Base-by-base conservation (phyloP, 1,140 invertebrate genomes). In the Calosoma granatense region DNA sequence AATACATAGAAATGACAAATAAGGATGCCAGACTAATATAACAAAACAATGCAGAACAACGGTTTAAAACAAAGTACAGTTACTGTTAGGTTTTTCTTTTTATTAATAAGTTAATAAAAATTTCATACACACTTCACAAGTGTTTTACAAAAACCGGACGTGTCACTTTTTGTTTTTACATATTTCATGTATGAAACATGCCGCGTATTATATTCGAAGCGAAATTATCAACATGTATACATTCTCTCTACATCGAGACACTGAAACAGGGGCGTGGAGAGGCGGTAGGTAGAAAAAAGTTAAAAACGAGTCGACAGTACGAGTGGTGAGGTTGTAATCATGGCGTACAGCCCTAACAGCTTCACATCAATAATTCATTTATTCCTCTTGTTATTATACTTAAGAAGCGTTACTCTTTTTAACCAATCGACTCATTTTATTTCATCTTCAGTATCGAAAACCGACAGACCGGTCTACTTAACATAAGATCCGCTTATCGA, bases 331-430 rank as follows among this genome's bases (percentile, higher is more conserved):
- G 6, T 36, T 36, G 26, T 36, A 36, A 36, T 36, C 26, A 36
- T n/a, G 4, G 26, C 14, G 26, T 30, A 30, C 9, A 17, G 41
- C 41, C 41, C 41, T 47, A 47, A 47, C 41, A 47, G 41, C 17
- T 11, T 11, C 41, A 12, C 41, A 47, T 47, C 41, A 47, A 47
- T 47, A 47, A 47, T 47, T 47, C 41, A 47, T 47, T 47, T 47
- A 47, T 47, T 47, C 41, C 17, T 47, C 3, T 47, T 36, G n/a
- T 36, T 36, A 36, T 36, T 6, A 36, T 36, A 9, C 6, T 36
- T n/a, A 36, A n/a, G n/a, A n/a, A n/a, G n/a, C n/a, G n/a, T n/a
- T n/a, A n/a, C n/a, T 36, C 26, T 6, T 36, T 36, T n/a, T 36
- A n/a, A 36, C 26, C 26, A n/a, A 36, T 36, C 26, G n/a, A n/a